phyloP scores from a whole-genome alignment of 2,113 vertebrate species.

The Octodon degus region DNA sequence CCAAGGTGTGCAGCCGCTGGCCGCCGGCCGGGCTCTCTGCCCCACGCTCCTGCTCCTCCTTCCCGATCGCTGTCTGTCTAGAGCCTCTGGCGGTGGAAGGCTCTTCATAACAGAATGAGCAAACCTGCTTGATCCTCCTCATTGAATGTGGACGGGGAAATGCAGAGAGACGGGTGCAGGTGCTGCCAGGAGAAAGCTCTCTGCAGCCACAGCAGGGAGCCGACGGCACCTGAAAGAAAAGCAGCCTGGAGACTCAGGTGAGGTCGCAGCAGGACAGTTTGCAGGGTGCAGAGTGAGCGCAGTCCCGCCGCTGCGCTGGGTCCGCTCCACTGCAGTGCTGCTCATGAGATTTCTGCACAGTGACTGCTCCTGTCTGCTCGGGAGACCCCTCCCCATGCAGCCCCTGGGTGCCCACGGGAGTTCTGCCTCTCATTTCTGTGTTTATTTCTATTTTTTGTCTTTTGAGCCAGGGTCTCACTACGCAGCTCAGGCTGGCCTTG shows the following conservation, averaged over 20 bases:
- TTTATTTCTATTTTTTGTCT: neutral
- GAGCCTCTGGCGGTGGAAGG: neutral
- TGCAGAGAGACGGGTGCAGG: neutral
- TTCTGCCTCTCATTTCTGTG: neutral
- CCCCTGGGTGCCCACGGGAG: neutral
- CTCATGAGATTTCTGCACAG: too few species aligned
- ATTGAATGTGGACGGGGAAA: neutral
- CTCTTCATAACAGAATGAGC: neutral
- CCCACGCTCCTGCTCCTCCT: too few species aligned
- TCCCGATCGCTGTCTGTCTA: neutral
- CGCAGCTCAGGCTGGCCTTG: too few species aligned
- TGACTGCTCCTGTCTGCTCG: too few species aligned
- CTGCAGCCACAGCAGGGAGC: too few species aligned
- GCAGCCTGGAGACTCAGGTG: too few species aligned
- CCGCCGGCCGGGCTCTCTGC: too few species aligned
- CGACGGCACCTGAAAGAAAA: neutral
- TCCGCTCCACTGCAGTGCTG: rapidly evolving
- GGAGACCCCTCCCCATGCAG: neutral
- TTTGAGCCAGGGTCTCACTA: too few species aligned
- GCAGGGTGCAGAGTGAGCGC: neutral
- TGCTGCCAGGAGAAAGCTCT: neutral
- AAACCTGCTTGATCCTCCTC: neutral
- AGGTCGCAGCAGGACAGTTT: neutral
- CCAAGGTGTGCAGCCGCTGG: rapidly evolving
- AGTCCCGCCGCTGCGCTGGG: neutral